Base-by-base conservation (phyloP, 2,888 invertebrate species). In the Latrodectus hesperus region DNA sequence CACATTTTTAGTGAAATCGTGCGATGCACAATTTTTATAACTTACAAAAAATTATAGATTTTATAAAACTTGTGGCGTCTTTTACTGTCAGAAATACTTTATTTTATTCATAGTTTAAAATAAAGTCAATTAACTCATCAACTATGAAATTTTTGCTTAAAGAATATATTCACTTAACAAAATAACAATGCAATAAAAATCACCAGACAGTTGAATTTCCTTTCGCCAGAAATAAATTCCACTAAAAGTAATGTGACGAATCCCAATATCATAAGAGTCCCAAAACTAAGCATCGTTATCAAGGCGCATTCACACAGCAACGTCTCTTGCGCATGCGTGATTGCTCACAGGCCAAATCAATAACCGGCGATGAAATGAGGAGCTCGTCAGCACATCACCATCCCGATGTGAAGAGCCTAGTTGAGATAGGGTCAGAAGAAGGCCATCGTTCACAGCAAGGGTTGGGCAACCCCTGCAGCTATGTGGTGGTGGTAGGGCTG, bases 401-500 rank as follows among this genome's bases (percentile, higher is more conserved):
- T 60, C 11, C 60, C 60, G 60, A 60, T n/a, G n/a, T 60, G 38
- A 38, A 38, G 38, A 38, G 38, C 38, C 38, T 38, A n/a, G 60
- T 60, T 16, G 60, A 60, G 12, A 6, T 38, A 64, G 52, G 51
- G 65, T 52, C 38, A 73, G 72, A 51, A 73, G 72, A 51, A 68
- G 73, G 73, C 53, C 49, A 72, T 60, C 14, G 12, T 60, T 60
- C 60, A 17, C n/a, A 70, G 83, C 51, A 65, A 53, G 51, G 67
- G 51, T 65, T 55, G 75, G 64, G 83, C 55, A 70, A 68, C 72
- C 70, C 49, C 60, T 52, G 72, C 17, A 75, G 78, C 88, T 83
- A 88, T 84, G 88, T 76, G 79, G 80, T 67, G 17, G 83, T 70
- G 10, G 76, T 84, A 60, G 84, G 71, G 60, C 71, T 75, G 80